Evolutionary conservation across 2,888 invertebrate genomes (phyloP).

Genomic region (Anarsia innoxiella): DNA sequence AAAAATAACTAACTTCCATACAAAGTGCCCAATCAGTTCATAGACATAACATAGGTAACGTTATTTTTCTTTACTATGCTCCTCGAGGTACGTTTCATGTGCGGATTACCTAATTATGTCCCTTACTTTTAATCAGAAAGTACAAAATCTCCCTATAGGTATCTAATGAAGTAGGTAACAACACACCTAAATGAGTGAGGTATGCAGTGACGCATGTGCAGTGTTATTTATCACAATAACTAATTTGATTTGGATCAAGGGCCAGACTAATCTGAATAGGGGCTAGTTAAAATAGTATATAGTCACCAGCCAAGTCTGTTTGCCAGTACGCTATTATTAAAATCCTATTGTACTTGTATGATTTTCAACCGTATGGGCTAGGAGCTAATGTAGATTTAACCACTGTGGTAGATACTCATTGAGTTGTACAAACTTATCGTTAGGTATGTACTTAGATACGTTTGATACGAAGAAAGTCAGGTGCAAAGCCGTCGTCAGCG

Average conservation of each 20-base stretch:
- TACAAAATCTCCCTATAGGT: no score
- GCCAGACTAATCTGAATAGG: constrained; percentile 41
- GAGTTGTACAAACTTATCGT: neutral
- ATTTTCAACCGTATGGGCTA: constrained; percentile 34
- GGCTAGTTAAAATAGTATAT: constrained; percentile 57
- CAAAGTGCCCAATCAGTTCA: no score
- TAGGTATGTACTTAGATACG: no score
- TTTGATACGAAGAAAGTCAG: constrained; percentile 33
- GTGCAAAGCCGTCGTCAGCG: constrained; percentile 25
- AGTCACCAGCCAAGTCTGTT: constrained; percentile 58
- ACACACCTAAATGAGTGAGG: neutral
- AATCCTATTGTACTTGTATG: constrained; percentile 24
- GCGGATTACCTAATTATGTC: no score
- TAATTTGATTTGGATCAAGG: constrained; percentile 60
- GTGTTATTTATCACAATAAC: constrained; percentile 7
- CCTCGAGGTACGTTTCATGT: no score
- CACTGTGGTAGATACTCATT: neutral
- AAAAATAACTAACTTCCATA: no score
- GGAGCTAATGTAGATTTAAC: constrained; percentile 9
- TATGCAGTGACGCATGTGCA: constrained; percentile 7
- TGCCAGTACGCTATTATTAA: constrained; percentile 66
- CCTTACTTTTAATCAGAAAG: no score
- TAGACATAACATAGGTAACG: no score
- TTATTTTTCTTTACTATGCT: no score
- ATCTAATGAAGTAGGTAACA: no score